These are phyloP conservation scores for Enteromius fasciolatus DNA, from an alignment of 2,797 vertebrate genomes.

Conservation along the genomic window DNA sequence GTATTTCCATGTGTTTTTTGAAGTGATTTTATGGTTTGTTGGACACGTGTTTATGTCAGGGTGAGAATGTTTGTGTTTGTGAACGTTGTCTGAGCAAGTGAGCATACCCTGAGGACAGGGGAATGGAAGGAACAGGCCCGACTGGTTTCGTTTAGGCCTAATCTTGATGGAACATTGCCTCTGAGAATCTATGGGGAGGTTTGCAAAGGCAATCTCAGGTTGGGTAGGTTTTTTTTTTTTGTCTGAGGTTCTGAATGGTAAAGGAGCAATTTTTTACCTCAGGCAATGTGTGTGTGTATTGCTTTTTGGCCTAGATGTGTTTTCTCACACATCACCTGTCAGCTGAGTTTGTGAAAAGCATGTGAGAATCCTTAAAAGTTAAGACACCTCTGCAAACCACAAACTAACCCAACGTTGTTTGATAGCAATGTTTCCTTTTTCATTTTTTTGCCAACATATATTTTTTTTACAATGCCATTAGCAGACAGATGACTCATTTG, in stretches of 20 bases:
- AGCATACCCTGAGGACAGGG: constrained; percentile 65
- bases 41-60: constrained; percentile 41
- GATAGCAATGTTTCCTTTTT: not conserved
- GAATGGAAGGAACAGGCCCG: constrained; percentile 66
- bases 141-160: constrained; percentile 72
- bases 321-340: constrained; percentile 38
- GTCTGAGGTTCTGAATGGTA: not conserved
- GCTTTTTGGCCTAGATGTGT: constrained; percentile 17
- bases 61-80: constrained; percentile 42
- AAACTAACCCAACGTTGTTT: not conserved
- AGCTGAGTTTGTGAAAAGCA: constrained; percentile 26
- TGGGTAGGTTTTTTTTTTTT: constrained; percentile 4
- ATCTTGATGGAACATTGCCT: constrained; percentile 70
- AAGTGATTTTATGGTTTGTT: constrained; percentile 38
- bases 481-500: constrained; percentile 56
- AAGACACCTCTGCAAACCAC: constrained; percentile 11
- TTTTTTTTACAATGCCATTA: constrained; percentile 8
- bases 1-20: not conserved
- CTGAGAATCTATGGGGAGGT: constrained; percentile 69
- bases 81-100: constrained; percentile 69
- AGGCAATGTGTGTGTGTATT: constrained; percentile 11
- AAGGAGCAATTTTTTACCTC: constrained; percentile 18
- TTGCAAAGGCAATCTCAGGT: constrained; percentile 64
- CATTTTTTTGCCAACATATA: constrained; percentile 23
- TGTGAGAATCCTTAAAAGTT: constrained; percentile 14